A percentile compares a stretch with the other conserved stretches of the same genome.
These are phyloP conservation scores for Rattus rattus DNA, from an alignment of 2,113 vertebrate genomes.

Conservation along the genomic window DNA sequence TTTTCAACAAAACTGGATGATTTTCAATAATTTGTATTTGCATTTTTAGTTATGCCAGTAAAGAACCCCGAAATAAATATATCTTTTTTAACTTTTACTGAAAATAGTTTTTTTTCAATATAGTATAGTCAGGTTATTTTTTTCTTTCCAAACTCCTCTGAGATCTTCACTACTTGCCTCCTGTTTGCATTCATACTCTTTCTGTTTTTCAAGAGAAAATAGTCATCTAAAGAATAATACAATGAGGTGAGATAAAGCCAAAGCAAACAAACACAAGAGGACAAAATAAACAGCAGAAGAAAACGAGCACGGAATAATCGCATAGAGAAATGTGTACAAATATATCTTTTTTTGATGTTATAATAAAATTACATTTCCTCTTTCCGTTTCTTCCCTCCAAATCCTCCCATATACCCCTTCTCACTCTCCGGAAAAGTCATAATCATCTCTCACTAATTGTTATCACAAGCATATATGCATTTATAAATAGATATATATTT, in stretches of 20 bases:
- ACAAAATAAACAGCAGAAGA: neutral
- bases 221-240: neutral
- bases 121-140: neutral
- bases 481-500: neutral
- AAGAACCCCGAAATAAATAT: neutral
- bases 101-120: neutral
- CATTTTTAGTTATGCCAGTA: neutral
- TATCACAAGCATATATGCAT: neutral
- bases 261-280: neutral
- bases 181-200: neutral
- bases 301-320: neutral
- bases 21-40: neutral
- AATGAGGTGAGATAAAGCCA: neutral
- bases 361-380: neutral
- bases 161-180: neutral
- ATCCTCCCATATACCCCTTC: neutral
- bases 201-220: neutral
- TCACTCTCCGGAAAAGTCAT: neutral
- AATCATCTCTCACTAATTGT: too few relatives aligned
- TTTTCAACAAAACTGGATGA: neutral
- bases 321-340: neutral
- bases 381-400: neutral
- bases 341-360: neutral
- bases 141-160: neutral
- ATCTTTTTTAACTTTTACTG: neutral